phyloP scores from a whole-genome alignment of 2,113 vertebrate species.

The Stegostoma tigrinum region DNA sequence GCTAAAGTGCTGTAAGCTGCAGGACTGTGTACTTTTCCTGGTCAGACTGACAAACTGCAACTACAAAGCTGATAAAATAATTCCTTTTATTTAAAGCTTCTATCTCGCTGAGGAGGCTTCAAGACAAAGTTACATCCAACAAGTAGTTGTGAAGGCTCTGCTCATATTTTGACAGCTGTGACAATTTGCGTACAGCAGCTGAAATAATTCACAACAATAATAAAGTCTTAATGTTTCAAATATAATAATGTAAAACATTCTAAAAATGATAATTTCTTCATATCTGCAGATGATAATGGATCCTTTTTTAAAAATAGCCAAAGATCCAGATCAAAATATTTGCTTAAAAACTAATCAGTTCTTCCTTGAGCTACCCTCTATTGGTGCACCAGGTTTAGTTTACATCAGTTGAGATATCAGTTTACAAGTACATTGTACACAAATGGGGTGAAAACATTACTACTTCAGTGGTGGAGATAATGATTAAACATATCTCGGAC shows the following conservation, averaged over 20 bases:
- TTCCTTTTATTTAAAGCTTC: neutral
- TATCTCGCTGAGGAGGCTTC: neutral
- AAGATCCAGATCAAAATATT: neutral
- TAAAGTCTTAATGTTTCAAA: no score
- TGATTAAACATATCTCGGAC: neutral
- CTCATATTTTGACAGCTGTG: neutral
- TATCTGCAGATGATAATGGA: neutral
- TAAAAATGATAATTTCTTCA: neutral
- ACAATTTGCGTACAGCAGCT: neutral
- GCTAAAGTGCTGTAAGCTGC: no score
- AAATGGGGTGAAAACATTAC: no score
- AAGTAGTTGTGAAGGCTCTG: neutral
- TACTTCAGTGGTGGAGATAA: no score
- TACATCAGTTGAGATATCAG: neutral
- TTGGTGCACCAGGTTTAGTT: neutral
- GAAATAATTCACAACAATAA: neutral
- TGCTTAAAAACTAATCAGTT: neutral
- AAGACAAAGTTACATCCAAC: neutral
- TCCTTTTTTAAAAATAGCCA: neutral
- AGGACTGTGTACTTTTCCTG: neutral
- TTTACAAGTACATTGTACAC: no score
- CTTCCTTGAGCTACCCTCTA: neutral
- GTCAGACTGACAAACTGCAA: neutral
- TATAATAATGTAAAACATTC: no score
- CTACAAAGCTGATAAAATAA: neutral